phyloP scores from a whole-genome alignment of 2,888 invertebrate species.

The Chymomyza caudatula region DNA sequence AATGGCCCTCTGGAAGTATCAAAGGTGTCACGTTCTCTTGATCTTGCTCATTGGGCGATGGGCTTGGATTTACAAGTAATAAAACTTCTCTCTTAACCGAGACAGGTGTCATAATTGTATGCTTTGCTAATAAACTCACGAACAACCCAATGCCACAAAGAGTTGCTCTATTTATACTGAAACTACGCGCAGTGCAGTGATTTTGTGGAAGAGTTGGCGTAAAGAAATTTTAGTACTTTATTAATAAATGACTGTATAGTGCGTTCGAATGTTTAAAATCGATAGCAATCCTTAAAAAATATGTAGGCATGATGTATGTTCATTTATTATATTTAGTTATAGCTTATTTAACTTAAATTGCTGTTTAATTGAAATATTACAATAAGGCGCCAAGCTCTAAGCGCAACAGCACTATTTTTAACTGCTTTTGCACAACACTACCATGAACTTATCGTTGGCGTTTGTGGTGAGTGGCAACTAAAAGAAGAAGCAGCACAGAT shows the following conservation, averaged over 20 bases:
- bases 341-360: no score
- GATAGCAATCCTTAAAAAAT: no score
- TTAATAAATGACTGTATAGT: not conserved
- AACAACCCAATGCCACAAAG: not conserved
- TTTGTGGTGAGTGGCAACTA: not conserved
- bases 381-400: not conserved
- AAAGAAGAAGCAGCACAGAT: not conserved
- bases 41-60: not conserved
- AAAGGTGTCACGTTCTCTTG: not conserved
- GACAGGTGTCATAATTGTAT: not conserved
- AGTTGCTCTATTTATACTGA: not conserved
- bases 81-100: not conserved
- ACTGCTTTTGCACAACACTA: not conserved
- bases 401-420: not conserved
- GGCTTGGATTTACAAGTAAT: not conserved
- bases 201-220: not conserved
- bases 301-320: no score
- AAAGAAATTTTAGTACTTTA: not conserved
- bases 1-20: conserved; percentile 26
- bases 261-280: no score
- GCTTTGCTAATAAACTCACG: not conserved
- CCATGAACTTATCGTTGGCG: not conserved
- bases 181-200: not conserved
- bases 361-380: no score
- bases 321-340: no score